Evolutionary conservation across 2,113 vertebrate species (phyloP), one percentile per base, ranked within the genome.

Genomic region (Larimichthys crocea): DNA sequence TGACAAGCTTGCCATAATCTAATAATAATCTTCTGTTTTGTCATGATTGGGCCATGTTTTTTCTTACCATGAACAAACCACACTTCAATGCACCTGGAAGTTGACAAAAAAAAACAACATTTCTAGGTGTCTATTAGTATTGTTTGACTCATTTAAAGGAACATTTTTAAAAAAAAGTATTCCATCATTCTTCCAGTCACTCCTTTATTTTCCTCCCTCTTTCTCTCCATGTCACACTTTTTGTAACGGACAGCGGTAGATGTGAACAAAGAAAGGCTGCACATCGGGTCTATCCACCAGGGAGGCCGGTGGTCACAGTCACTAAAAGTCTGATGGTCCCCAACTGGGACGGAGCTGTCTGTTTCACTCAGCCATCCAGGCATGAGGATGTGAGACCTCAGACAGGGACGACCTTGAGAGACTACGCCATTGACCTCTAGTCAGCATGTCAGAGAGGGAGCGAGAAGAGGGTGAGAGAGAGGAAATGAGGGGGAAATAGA

Each of bases 331-430:
- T 82, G 74, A 68, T 50, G 74, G 67, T 86, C 82, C 85, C 85
- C 92, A 89, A 72, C 56, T 73, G 90, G 93, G 91, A 89, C 68
- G 6, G 57, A 74, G 74, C 88, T 94, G 94, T 92, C 91, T 20
- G 67, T 79, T 94, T 77, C 66, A 83, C 81, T 94, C 86, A 93
- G 80, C 74, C 89, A 87, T 70, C 66, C 82, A 62, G 80, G 85
- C 86, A 73, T 88, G 89, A 91, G 80, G 61, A 82, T 48, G 29
- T 48, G 74, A 76, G 72, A 80, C 80, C 83, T 80, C 57, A 48
- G 76, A 83, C 87, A 74, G 79, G 57, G 55, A 83, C 46, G 69
- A 94, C 94, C 92, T 94, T 94, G 91, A 91, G 56, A 85, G 73
- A 75, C 66, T 60, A 71, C 61, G 42, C 26, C 3, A 50, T 62